Evolutionary conservation across 2,888 invertebrate genomes (phyloP).

Genomic region (Dryocosmus kuriphilus): DNA sequence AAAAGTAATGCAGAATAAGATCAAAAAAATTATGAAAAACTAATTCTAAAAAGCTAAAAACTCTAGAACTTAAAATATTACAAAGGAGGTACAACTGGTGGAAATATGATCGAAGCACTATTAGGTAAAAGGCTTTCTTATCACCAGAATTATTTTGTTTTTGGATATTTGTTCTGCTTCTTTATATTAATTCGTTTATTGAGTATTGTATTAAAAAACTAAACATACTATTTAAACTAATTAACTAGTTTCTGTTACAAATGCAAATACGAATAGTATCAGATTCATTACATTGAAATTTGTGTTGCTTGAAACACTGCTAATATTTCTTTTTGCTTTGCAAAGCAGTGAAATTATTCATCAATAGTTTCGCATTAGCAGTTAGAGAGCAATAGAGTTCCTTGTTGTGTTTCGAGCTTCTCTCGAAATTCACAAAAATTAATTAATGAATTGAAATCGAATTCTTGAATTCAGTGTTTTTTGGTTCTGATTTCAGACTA

Average conservation of each 20-base stretch:
- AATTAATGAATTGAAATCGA: background rate
- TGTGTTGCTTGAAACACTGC: conserved; percentile 50
- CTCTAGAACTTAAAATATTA: background rate
- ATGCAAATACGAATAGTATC: background rate
- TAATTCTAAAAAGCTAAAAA: background rate
- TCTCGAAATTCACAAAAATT: conserved; percentile 40
- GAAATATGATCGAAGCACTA: background rate
- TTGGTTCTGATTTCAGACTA: conserved; percentile 80
- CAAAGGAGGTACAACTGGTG: background rate
- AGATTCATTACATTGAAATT: conserved; percentile 35
- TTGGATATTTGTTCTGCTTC: background rate
- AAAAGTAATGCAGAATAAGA: background rate
- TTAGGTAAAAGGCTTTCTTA: background rate
- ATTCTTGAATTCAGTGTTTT: conserved; percentile 8
- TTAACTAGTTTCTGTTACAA: background rate
- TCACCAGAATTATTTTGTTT: background rate
- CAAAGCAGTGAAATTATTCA: conserved; percentile 47
- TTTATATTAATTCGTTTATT: background rate
- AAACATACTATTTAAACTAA: background rate
- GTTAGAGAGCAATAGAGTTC: conserved; percentile 44
- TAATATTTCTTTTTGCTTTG: conserved; percentile 50
- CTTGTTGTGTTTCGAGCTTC: conserved; percentile 40
- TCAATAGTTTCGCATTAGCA: conserved; percentile 44
- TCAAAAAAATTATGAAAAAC: background rate
- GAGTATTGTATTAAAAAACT: background rate